Evolutionary conservation across 2,888 invertebrate species (phyloP).

Genomic region (Idaea straminata): DNA sequence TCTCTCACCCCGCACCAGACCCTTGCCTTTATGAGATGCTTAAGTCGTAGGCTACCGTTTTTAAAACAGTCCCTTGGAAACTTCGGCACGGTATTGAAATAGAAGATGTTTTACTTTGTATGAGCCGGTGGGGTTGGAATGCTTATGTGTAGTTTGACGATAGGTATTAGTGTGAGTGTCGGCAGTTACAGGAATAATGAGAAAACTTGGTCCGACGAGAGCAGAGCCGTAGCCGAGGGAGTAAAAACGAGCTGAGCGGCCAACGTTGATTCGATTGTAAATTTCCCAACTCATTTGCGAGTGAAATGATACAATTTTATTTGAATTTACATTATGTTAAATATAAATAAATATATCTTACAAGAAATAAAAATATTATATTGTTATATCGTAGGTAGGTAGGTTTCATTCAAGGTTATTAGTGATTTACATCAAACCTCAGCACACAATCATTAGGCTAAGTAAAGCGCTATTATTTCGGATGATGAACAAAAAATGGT

Average conservation of each 20-base stretch:
- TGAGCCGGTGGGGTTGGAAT: slow-evolving; percentile 34
- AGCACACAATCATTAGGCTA: not conserved
- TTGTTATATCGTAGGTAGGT: not conserved
- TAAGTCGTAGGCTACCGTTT: slow-evolving; percentile 57
- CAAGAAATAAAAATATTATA: not conserved
- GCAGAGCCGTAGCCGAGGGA: slow-evolving; percentile 40
- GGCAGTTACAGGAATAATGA: slow-evolving; percentile 69
- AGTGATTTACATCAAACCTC: not conserved
- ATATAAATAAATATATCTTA: not conserved
- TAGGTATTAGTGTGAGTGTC: slow-evolving; percentile 55
- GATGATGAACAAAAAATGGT: not conserved
- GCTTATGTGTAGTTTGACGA: slow-evolving; percentile 57
- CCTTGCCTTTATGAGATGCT: slow-evolving; percentile 67
- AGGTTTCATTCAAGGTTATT: not conserved
- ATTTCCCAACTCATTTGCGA: slow-evolving; percentile 3
- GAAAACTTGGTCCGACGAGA: slow-evolving; percentile 67
- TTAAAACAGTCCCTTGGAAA: slow-evolving; percentile 54
- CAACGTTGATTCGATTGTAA: slow-evolving; percentile 44
- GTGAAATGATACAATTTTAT: slow-evolving; percentile 3
- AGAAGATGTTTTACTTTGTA: slow-evolving; percentile 37
- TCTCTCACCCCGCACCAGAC: slow-evolving; percentile 54
- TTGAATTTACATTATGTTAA: not conserved
- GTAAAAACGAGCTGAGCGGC: slow-evolving; percentile 47
- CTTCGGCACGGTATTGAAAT: slow-evolving; percentile 55
- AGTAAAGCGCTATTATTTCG: not conserved